Evolutionary conservation across 2,797 vertebrate genomes (phyloP).

Genomic region (Pyrocephalus nanus): DNA sequence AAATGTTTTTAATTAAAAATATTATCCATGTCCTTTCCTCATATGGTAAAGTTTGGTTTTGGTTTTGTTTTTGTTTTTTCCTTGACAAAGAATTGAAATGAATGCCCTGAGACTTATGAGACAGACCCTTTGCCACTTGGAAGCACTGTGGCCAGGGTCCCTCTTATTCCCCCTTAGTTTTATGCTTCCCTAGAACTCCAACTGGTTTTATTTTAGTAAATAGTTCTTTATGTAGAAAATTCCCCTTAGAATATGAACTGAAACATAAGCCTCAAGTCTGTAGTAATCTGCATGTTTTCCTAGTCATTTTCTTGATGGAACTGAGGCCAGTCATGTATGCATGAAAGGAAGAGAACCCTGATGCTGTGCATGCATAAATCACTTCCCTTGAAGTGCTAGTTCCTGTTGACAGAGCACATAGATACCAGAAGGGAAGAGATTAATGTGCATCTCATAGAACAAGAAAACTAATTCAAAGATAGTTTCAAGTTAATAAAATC

Average conservation of each 20-base stretch:
- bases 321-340: background rate
- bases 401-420: background rate
- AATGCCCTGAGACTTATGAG: background rate
- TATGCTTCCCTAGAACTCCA: background rate
- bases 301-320: background rate
- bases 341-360: background rate
- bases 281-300: background rate
- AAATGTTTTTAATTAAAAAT: background rate
- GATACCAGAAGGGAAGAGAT: background rate
- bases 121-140: background rate
- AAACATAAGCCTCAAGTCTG: background rate
- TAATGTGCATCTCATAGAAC: background rate
- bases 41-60: background rate
- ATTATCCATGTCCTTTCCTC: background rate
- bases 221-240: background rate
- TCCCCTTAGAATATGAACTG: background rate
- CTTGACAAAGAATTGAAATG: background rate
- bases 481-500: background rate
- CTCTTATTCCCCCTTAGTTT: background rate
- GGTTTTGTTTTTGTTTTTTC: background rate
- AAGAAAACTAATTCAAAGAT: background rate
- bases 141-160: background rate
- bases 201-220: background rate
- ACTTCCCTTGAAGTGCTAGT: background rate
- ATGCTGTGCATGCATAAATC: background rate